phyloP scores from a whole-genome alignment of 2,888 invertebrate genomes.

The Oscheius sp. region DNA sequence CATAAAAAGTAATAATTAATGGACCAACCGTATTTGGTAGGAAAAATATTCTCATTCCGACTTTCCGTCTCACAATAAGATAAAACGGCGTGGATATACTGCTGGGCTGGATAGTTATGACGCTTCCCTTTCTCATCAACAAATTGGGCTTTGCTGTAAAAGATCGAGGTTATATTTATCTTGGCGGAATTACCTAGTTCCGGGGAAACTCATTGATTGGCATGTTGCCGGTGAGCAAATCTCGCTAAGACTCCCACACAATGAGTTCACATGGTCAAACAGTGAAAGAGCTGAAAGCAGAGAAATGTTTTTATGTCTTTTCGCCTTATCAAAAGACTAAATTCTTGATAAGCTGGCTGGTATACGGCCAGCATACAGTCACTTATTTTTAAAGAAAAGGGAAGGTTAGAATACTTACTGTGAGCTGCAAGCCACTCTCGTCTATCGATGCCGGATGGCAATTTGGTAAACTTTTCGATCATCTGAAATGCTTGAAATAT shows the following conservation, averaged over 20 bases:
- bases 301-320: neutral
- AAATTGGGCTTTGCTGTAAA: slow-evolving; percentile 66
- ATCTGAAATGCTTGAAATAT: slow-evolving; percentile 49
- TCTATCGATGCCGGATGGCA: slow-evolving; percentile 94
- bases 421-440: slow-evolving; percentile 99
- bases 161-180: neutral
- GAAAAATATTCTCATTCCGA: slow-evolving; percentile 67
- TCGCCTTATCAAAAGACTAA: neutral
- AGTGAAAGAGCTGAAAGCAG: slow-evolving; percentile 75
- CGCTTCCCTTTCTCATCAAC: slow-evolving; percentile 69
- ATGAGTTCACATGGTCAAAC: slow-evolving; percentile 97
- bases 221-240: slow-evolving; percentile 96
- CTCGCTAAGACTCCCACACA: slow-evolving; percentile 98
- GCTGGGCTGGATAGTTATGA: slow-evolving; percentile 67
- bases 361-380: slow-evolving; percentile 4
- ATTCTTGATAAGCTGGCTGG: neutral
- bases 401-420: slow-evolving; percentile 81
- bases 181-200: slow-evolving; percentile 72
- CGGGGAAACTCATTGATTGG: slow-evolving; percentile 96
- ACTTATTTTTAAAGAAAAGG: neutral
- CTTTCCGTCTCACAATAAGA: slow-evolving; percentile 66
- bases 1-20: too few species aligned
- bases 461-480: slow-evolving; percentile 90
- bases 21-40: slow-evolving; percentile 71
- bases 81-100: slow-evolving; percentile 71